A percentile compares a stretch with the other conserved stretches of the same genome.
Evolutionary conservation across 2,797 vertebrate species (phyloP).

Genomic region (Diceros bicornis): DNA sequence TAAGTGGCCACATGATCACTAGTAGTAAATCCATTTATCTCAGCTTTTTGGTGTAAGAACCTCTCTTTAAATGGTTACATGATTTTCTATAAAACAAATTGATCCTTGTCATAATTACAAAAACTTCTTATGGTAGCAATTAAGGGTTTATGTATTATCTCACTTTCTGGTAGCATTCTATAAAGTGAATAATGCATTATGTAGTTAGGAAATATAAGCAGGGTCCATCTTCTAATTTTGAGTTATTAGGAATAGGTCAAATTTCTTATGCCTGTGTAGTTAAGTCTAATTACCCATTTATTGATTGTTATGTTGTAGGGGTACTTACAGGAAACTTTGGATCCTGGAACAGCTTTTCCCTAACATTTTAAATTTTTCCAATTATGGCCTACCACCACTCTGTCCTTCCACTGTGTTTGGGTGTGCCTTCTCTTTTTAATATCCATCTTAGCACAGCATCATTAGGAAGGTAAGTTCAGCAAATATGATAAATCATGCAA

Average conservation of each 20-base stretch:
- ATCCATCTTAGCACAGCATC: background rate
- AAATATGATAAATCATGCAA: background rate
- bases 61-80: background rate
- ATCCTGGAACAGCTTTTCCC: background rate
- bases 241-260: background rate
- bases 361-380: background rate
- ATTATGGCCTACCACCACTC: too few species aligned
- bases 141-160: background rate
- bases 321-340: background rate
- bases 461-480: slow-evolving; percentile 10
- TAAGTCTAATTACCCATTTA: background rate
- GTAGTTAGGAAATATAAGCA: background rate
- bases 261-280: background rate
- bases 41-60: background rate
- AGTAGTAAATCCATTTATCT: background rate
- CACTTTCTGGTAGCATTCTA: background rate
- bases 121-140: background rate
- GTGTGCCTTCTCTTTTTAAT: background rate
- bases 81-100: background rate
- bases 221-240: background rate
- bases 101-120: slow-evolving; percentile 38
- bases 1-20: slow-evolving; percentile 27
- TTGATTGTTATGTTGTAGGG: background rate
- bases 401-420: background rate
- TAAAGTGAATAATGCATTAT: background rate